Evolutionary conservation across 2,888 invertebrate genomes (phyloP).

Genomic region (Lumbricus terrestris): DNA sequence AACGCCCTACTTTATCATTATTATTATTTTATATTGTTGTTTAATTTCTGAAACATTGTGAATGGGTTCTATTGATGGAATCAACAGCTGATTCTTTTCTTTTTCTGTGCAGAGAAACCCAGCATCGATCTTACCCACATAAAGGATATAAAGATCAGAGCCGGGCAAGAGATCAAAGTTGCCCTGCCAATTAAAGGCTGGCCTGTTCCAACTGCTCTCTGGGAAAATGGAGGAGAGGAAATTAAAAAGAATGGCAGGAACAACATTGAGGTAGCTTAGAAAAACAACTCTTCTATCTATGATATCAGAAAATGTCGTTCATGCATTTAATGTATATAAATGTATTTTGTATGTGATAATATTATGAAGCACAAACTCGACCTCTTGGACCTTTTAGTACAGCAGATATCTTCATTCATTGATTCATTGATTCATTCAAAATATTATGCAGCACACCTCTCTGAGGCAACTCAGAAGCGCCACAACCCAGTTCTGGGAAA

Average conservation of each 20-base stretch:
- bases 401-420: no score
- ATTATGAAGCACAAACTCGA: background rate
- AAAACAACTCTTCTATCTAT: background rate
- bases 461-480: no score
- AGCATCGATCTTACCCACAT: constrained; percentile 90
- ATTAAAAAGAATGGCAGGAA: constrained; percentile 49
- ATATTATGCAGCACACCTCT: no score
- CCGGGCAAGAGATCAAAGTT: constrained; percentile 96
- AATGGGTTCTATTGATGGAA: background rate
- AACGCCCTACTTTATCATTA: no score
- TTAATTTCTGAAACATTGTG: background rate
- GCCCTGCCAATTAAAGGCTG: constrained; percentile 90
- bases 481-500: no score
- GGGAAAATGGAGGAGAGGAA: constrained; percentile 66
- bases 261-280: constrained; percentile 45
- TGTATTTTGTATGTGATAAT: background rate
- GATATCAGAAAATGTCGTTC: background rate
- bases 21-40: no score
- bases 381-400: background rate
- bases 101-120: constrained; percentile 66
- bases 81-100: background rate
- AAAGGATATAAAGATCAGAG: constrained; percentile 91
- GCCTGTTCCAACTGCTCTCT: constrained; percentile 89
- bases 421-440: no score
- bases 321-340: no score